A percentile compares a stretch with the other conserved stretches of the same genome.
phyloP scores from a whole-genome alignment of 1,140 invertebrate species.

The Reticulitermes speratus region DNA sequence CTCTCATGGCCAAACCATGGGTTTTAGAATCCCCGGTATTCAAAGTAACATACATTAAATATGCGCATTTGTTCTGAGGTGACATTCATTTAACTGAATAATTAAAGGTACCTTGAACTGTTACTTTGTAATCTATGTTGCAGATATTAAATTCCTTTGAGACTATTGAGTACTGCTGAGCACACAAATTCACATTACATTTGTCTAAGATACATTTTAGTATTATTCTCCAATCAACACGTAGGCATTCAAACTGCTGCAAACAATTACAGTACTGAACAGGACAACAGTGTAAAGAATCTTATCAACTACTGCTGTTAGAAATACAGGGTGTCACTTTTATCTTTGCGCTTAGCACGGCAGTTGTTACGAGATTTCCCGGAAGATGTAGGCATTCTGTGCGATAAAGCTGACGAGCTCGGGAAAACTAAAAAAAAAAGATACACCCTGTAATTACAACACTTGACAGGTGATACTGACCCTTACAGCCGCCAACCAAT shows the following conservation, averaged over 20 bases:
- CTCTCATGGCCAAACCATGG: no score
- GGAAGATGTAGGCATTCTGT: neutral
- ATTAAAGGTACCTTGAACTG: no score
- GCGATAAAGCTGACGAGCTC: neutral
- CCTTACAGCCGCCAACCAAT: slow-evolving; percentile 61
- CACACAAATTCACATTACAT: no score
- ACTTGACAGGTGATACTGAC: slow-evolving; percentile 40
- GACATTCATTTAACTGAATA: no score
- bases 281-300: no score
- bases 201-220: neutral
- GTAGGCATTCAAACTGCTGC: neutral
- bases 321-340: neutral
- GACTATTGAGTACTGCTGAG: no score
- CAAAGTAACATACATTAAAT: no score
- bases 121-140: no score
- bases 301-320: neutral
- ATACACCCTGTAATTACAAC: neutral
- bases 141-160: no score
- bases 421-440: neutral
- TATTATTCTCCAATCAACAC: neutral
- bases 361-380: neutral
- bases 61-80: no score
- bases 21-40: no score
- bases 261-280: no score
- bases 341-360: neutral